Evolutionary conservation across 2,113 vertebrate genomes (phyloP), one percentile per base, ranked within the genome.

Genomic region (Phyllostomus discolor): DNA sequence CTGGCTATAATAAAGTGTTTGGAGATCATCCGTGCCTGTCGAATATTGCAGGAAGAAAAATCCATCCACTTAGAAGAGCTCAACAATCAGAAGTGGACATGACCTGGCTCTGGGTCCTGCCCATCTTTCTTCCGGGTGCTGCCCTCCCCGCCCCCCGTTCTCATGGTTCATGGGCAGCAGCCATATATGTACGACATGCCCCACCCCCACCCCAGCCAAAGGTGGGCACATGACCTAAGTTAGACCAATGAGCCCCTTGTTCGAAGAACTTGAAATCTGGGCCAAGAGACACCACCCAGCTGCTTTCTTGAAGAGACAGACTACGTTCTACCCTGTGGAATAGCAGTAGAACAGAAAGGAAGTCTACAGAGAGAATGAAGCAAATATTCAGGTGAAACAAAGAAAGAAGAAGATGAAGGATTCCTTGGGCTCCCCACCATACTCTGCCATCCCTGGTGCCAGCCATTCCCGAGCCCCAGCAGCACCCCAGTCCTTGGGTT

Each of bases 241-340:
- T 72, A 82, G 75, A 9, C 52, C 88, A 91, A 46, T 6, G n/a
- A 82, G 31, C n/a, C 15, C 43, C 59, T 93, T 91, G 78, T 76
- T 70, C 50, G 85, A 22, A 93, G 31, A 78, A 72, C 31, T 76
- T 82, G 72, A 38, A 10, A 12, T 48, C 33, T 12, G 46, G 41
- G 41, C 48, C 54, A 57, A 93, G 90, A 80, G 33, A 73, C 35
- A 87, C 50, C 14, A 59, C 38, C 69, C 26, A 54, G 43, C 31
- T 78, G 69, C 35, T 80, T 48, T 70, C 76, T 69, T 72, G 28
- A 86, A 84, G 72, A 52, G n/a, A 88, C 38, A 90, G 7, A 50
- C 41, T 38, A 57, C 17, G 57, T n/a, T 50, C 57, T 10, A 80
- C 52, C 7, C 26, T 0, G 6, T 67, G 33, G 50, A 41, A 7